Evolutionary conservation across 2,888 invertebrate species (phyloP), one percentile per base, ranked within the genome.

Genomic region (Neelides folsomi): DNA sequence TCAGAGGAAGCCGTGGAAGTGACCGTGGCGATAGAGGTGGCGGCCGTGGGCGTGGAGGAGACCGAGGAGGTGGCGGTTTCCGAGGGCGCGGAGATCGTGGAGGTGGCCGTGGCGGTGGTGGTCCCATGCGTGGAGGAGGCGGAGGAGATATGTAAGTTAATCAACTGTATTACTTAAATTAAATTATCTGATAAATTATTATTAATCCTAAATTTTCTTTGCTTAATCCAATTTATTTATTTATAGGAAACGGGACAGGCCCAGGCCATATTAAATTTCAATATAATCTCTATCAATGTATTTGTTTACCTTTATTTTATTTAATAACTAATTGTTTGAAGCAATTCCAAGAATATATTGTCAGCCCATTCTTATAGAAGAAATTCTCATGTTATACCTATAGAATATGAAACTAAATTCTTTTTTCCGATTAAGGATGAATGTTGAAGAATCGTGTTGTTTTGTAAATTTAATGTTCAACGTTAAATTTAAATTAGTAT

Each of bases 41-140:
- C 13, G 12, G 55, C 13, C 46, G 55, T 34, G 53, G 55, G 15
- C 18, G 47, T 20, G 51, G 48, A 10, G 48, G 53, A 35, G 44
- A 46, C 6, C 44, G 54, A 45, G 57, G 54, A 5, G 47, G 49
- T 40, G 47, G 52, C 20, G 52, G 51, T 16, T 39, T 39, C 15
- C 13, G 64, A 13, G 62, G 59, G 15, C 70, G 69, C 49, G 68
- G 71, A 19, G 72, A 74, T 8, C 66, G 71, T 6, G 69, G 73
- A 46, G 73, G 76, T 18, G 68, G 75, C n/a, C 66, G 68, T 27
- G 67, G 68, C 27, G 66, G 69, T n/a, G 75, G 75, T 44, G 76
- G 74, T 47, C 73, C 72, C 46, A 75, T 72, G 76, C 66, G 77
- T 67, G 71, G 77, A 65, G 73, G 73, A 36, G 73, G 73, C 53